Base-by-base conservation (phyloP, 2,113 vertebrate genomes). In the Hypocryptadius cinnamomeus region DNA sequence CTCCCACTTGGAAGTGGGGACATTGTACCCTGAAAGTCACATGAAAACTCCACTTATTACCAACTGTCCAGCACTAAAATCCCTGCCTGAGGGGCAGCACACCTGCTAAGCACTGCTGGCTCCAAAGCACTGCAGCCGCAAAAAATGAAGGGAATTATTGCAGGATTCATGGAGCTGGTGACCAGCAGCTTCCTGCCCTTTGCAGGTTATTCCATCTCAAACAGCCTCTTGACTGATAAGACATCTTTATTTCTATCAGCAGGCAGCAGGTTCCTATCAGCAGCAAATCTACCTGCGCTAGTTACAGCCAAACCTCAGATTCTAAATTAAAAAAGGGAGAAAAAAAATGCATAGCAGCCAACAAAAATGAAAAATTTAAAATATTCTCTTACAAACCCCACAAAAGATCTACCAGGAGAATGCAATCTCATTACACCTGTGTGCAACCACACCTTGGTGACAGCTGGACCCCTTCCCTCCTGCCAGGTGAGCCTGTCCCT, bases 401-500 rank as follows among this genome's bases (percentile, higher is more conserved):
- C 5, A 9, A 48, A n/a, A 20, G 9, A 3, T 2, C 19, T 19
- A 3, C 2, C 7, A 31, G 68, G 50, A 18, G 17, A 17, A 5
- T 2, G 2, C 6, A 21, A 33, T 7, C 33, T 61, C n/a, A 11
- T 8, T 31, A 15, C 20, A 51, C 51, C 27, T 3, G 33, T 31
- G 40, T 71, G 19, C 39, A 21, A 14, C 10, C 44, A n/a, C 24
- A 40, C n/a, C 57, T 70, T 39, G 19, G 56, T 78, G 85, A 78
- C 22, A 51, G 30, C 53, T 68, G 39, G 44, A 19, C 69, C 37
- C 33, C 35, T 40, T 68, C 53, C 39, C 39, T 11, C 57, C 50
- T 51, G n/a, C 42, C 86, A 98, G 98, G 98, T 98, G 65, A 97
- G 97, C 22, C 96, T 98, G 73, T 98, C 98, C 3, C 88, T 98